phyloP scores from a whole-genome alignment of 2,888 invertebrate species.

The Lepas anatifera region DNA sequence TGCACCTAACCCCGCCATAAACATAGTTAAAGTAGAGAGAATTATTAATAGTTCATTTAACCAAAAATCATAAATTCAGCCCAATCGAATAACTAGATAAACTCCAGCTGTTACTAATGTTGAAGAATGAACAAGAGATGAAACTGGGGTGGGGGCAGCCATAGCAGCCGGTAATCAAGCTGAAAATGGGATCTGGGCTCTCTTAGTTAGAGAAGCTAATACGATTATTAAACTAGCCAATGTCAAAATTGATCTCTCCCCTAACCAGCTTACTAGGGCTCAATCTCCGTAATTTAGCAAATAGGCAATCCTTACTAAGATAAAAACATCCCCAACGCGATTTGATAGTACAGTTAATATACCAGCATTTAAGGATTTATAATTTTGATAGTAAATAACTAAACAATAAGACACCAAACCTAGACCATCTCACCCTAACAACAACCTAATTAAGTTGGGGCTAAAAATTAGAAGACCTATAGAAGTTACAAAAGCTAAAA shows the following conservation, averaged over 20 bases:
- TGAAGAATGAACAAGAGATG: conserved; percentile 64
- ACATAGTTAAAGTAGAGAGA: conserved; percentile 34
- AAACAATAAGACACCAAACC: conserved; percentile 57
- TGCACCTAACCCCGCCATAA: conserved; percentile 32
- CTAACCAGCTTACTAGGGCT: conserved; percentile 43
- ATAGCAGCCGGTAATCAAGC: conserved; percentile 61
- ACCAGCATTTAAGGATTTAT: conserved; percentile 53
- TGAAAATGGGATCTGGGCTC: conserved; percentile 69
- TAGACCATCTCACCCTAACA: conserved; percentile 59
- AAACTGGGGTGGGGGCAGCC: conserved; percentile 62
- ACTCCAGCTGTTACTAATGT: conserved; percentile 64
- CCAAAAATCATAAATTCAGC: conserved; percentile 36
- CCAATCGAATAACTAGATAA: conserved; percentile 59
- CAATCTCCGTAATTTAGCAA: conserved; percentile 44
- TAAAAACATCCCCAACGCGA: conserved; percentile 57
- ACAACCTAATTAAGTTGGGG: conserved; percentile 54
- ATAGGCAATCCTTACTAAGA: conserved; percentile 48
- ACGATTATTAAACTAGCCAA: conserved; percentile 36
- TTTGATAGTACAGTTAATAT: conserved; percentile 59
- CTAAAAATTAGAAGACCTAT: conserved; percentile 55
- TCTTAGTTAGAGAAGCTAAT: conserved; percentile 54
- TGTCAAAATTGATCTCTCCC: conserved; percentile 37
- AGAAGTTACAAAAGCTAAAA: conserved; percentile 51
- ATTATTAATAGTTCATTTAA: conserved; percentile 43
- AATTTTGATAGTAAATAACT: conserved; percentile 57